These are phyloP conservation scores for Drosophila persimilis DNA, from an alignment of 1,140 invertebrate genomes.

Conservation along the genomic window DNA sequence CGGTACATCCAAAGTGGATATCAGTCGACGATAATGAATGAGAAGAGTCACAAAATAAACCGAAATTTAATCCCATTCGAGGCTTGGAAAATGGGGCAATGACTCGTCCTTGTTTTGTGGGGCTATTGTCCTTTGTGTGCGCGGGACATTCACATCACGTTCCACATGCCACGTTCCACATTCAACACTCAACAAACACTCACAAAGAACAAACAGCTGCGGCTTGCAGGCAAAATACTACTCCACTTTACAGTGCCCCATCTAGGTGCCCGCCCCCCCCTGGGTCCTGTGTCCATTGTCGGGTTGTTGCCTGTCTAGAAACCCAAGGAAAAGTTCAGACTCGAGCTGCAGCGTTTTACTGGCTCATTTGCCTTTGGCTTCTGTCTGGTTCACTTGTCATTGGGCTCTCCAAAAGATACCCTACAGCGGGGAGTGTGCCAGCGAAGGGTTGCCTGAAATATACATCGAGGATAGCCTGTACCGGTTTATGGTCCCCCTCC, in stretches of 20 bases:
- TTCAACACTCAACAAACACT: conserved; percentile 26
- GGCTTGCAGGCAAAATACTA: conserved; percentile 13
- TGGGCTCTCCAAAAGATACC: conserved; percentile 27
- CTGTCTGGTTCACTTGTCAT: conserved; percentile 46
- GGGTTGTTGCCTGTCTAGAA: conserved; percentile 76
- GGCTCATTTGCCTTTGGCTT: conserved; percentile 57
- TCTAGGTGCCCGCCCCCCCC: conserved; percentile 2
- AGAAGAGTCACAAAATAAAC: background rate
- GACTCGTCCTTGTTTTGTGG: conserved; percentile 29
- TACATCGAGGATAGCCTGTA: conserved; percentile 20
- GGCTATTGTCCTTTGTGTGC: conserved; percentile 45
- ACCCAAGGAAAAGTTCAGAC: conserved; percentile 49
- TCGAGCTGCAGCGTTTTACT: conserved; percentile 52
- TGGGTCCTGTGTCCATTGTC: conserved; percentile 49
- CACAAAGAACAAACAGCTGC: conserved; percentile 54
- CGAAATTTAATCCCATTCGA: background rate
- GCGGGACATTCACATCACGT: conserved; percentile 33
- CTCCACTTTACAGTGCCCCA: conserved; percentile 27
- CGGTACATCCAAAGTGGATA: conserved; percentile 34
- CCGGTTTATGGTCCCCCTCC: conserved; percentile 8
- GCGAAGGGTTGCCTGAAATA: too few relatives aligned
- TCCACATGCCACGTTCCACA: too few relatives aligned
- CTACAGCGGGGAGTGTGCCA: background rate
- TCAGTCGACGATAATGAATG: background rate
- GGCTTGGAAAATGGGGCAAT: conserved; percentile 33